phyloP scores from a whole-genome alignment of 2,888 invertebrate genomes.

The Crematogaster levior region DNA sequence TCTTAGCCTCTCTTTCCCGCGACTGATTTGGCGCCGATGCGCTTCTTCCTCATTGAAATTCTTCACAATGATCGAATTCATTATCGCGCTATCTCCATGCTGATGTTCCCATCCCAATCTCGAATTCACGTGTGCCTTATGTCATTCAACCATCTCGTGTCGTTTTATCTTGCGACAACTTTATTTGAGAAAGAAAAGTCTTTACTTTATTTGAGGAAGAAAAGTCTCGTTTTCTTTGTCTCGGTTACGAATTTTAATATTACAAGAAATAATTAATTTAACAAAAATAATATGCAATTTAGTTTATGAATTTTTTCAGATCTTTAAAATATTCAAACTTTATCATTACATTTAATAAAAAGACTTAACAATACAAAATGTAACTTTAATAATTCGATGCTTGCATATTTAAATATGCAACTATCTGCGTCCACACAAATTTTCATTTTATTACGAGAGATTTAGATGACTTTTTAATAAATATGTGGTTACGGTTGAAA shows the following conservation, averaged over 20 bases:
- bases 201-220: not conserved
- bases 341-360: not conserved
- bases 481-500: not conserved
- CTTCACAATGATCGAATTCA: slow-evolving; percentile 65
- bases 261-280: not conserved
- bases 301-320: not conserved
- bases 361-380: not conserved
- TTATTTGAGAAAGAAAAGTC: not conserved
- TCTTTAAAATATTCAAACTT: not conserved
- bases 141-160: not conserved
- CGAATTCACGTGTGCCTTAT: slow-evolving; percentile 10
- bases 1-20: not conserved
- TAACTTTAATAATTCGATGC: not conserved
- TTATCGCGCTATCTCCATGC: slow-evolving; percentile 48
- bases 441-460: not conserved
- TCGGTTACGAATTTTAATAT: slow-evolving; percentile 2
- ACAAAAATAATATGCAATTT: not conserved
- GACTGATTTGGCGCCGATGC: slow-evolving; percentile 25
- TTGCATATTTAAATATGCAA: not conserved
- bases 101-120: slow-evolving; percentile 18
- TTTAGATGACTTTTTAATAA: slow-evolving; percentile 3
- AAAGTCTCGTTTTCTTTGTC: not conserved
- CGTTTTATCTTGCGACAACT: slow-evolving; percentile 14
- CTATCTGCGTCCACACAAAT: not conserved
- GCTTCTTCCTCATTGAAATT: slow-evolving; percentile 58